phyloP scores from a whole-genome alignment of 2,888 invertebrate species.

The Apamea crenata region DNA sequence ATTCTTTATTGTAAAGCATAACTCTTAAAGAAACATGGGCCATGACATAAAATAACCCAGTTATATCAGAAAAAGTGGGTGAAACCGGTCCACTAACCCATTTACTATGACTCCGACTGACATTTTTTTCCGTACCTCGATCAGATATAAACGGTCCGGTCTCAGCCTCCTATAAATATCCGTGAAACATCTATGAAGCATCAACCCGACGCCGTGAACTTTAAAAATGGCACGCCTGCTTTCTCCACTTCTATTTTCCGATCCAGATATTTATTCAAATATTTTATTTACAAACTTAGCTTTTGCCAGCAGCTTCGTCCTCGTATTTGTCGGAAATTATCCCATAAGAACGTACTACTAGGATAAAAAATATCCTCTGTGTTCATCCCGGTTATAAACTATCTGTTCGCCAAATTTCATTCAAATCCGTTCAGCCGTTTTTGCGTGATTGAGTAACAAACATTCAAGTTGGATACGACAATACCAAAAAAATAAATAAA shows the following conservation, averaged over 20 bases:
- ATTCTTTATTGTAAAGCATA: neutral
- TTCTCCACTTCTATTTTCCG: slow-evolving; percentile 25
- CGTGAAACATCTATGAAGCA: slow-evolving; percentile 39
- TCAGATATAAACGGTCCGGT: slow-evolving; percentile 42
- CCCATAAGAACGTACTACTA: neutral
- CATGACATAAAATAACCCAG: slow-evolving; percentile 24
- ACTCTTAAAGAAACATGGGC: slow-evolving; percentile 25
- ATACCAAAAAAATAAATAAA: neutral
- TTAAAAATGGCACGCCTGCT: slow-evolving; percentile 53
- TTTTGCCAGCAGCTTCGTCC: neutral
- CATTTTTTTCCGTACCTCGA: slow-evolving; percentile 39
- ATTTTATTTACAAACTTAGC: slow-evolving; percentile 37
- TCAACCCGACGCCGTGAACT: slow-evolving; percentile 38
- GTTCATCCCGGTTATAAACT: no score
- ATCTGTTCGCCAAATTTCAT: neutral
- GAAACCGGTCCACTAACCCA: slow-evolving; percentile 35
- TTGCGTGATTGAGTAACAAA: neutral
- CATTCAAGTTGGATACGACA: neutral
- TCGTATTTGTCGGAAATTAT: no score
- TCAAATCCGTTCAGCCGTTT: neutral
- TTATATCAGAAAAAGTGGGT: slow-evolving; percentile 9
- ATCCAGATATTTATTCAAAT: slow-evolving; percentile 43
- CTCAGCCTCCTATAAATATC: slow-evolving; percentile 48
- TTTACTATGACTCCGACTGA: slow-evolving; percentile 32
- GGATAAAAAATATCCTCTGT: neutral